These are phyloP conservation scores for Thryonomys swinderianus DNA, from an alignment of 2,113 vertebrate species.

Conservation along the genomic window DNA sequence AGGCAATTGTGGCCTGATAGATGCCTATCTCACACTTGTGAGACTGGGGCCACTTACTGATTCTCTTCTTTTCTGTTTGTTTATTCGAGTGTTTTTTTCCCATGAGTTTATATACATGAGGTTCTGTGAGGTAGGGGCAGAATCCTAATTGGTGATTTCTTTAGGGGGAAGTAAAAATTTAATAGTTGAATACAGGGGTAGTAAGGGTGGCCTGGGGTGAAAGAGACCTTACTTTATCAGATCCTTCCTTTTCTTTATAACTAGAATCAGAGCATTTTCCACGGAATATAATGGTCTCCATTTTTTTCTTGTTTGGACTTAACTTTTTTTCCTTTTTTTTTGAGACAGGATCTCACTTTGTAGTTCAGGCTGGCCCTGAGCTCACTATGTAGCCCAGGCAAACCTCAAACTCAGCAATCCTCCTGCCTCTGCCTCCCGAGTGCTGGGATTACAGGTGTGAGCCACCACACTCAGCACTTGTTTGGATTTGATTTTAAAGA, in stretches of 20 bases:
- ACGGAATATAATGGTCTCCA: not conserved
- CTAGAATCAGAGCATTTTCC: not conserved
- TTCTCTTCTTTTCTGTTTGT: not conserved
- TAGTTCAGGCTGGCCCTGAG: too few species aligned
- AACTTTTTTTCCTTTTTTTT: too few species aligned
- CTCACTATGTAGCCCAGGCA: too few species aligned
- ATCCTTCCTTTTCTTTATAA: not conserved
- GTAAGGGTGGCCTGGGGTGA: not conserved
- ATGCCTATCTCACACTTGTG: not conserved
- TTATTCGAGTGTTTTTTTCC: not conserved
- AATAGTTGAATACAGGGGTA: not conserved
- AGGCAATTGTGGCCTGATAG: not conserved
- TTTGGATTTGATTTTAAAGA: slow-evolving; percentile 39
- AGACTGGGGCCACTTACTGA: not conserved
- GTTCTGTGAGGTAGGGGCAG: not conserved
- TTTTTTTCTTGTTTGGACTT: slow-evolving; percentile 28
- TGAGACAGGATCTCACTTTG: too few species aligned
- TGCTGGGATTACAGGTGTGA: too few species aligned
- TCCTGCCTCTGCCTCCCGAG: too few species aligned
- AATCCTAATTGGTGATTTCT: not conserved
- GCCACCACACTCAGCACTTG: too few species aligned
- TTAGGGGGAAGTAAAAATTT: not conserved
- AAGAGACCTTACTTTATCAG: not conserved
- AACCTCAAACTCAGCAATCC: too few species aligned
- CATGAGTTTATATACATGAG: not conserved